Conservation (phyloP, 2,888 invertebrate genomes). For the Hyles lineata region DNA sequence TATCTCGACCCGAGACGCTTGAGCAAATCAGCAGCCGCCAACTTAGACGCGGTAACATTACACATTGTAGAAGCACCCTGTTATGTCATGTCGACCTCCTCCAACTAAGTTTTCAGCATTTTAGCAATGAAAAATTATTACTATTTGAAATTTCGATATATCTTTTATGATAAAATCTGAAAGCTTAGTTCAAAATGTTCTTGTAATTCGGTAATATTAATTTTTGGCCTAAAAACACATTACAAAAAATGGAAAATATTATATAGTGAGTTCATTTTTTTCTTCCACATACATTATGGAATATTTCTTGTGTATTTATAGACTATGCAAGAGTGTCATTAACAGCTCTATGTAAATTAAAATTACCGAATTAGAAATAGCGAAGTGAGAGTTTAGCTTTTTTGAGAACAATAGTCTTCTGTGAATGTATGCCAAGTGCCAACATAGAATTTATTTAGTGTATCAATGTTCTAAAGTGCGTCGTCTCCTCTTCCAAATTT, state of each 20-base stretch:
- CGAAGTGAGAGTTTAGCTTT: constrained; percentile 15
- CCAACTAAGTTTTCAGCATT: constrained; percentile 13
- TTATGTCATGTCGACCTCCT: constrained; percentile 37
- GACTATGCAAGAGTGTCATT: too few relatives aligned
- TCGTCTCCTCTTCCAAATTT: constrained; percentile 19
- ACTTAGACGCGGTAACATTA: constrained; percentile 76
- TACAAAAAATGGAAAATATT: background rate
- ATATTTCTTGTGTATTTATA: too few relatives aligned
- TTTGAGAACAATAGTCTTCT: background rate
- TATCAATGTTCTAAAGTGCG: background rate
- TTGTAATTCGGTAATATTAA: constrained; percentile 20
- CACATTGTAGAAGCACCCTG: constrained; percentile 63
- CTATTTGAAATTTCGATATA: background rate
- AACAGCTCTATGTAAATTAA: background rate
- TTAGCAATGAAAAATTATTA: background rate
- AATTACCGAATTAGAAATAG: constrained; percentile 12
- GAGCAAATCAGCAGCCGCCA: constrained; percentile 75
- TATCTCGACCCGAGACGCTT: constrained; percentile 80
- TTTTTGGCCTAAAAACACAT: background rate
- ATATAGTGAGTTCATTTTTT: background rate
- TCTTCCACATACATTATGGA: too few relatives aligned
- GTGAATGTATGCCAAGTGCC: constrained; percentile 14
- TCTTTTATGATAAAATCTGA: background rate
- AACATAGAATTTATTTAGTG: too few relatives aligned
- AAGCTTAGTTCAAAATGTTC: background rate